Percentiles rank a stretch among this genome's conserved stretches.
Evolutionary conservation across 1,140 invertebrate genomes (phyloP).

Genomic region (Drosophila murphyi): DNA sequence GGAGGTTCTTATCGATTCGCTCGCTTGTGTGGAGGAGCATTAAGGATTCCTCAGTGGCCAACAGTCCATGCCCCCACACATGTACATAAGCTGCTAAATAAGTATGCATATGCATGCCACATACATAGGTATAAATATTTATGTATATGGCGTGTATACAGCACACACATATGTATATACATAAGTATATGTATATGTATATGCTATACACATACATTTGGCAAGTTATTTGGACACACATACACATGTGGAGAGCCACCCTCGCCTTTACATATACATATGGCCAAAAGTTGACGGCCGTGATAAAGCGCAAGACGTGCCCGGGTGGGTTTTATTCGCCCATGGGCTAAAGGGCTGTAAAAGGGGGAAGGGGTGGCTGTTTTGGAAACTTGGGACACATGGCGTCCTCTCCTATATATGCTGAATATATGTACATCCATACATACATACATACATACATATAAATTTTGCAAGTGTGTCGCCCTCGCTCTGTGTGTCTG

Average conservation of each 20-base stretch:
- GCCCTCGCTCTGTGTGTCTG: constrained; percentile 11
- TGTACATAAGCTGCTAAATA: neutral
- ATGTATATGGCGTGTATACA: neutral
- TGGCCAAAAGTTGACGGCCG: constrained; percentile 66
- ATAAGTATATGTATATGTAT: neutral
- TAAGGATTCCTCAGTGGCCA: neutral
- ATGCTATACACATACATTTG: neutral
- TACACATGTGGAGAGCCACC: constrained; percentile 53
- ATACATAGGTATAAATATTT: neutral
- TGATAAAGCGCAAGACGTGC: constrained; percentile 47
- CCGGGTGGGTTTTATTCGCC: constrained; percentile 57
- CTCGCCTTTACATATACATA: constrained; percentile 67
- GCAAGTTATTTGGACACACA: neutral
- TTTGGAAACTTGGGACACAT: constrained; percentile 38
- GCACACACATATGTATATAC: neutral
- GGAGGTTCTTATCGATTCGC: constrained; percentile 18
- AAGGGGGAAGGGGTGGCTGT: constrained; percentile 20
- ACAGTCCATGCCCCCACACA: too few relatives aligned
- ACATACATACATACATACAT: neutral
- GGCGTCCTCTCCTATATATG: constrained; percentile 36
- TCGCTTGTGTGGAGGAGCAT: neutral
- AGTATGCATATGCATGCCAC: neutral
- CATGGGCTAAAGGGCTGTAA: constrained; percentile 21
- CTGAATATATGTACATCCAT: constrained; percentile 4
- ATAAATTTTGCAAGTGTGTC: constrained; percentile 50